phyloP scores from a whole-genome alignment of 1,140 invertebrate genomes.

The Dreissena polymorpha region DNA sequence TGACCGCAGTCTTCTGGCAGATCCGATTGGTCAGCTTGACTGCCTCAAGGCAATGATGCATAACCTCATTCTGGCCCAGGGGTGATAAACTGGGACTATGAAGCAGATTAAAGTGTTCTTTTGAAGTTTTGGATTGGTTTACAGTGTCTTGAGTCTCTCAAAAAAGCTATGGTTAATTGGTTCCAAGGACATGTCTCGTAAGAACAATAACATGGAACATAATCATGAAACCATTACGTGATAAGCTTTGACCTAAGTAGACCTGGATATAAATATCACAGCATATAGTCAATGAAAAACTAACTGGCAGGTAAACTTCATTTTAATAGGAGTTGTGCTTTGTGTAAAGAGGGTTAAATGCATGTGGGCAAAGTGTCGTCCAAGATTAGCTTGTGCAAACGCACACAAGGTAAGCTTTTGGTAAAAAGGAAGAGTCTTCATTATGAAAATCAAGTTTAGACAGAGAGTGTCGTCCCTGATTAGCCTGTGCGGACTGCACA shows the following conservation, averaged over 20 bases:
- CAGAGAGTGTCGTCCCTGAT: no score
- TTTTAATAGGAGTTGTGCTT: no score
- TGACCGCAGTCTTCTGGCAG: slow-evolving; percentile 64
- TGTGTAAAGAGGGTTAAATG: no score
- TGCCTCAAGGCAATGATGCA: slow-evolving; percentile 72
- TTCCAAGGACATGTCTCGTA: not conserved
- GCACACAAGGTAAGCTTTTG: no score
- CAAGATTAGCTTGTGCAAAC: no score
- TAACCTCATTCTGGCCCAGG: slow-evolving; percentile 67
- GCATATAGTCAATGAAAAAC: no score
- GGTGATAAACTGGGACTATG: slow-evolving; percentile 54
- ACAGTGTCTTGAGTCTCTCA: not conserved
- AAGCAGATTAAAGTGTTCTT: not conserved
- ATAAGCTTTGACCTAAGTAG: not conserved
- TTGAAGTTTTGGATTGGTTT: slow-evolving; percentile 8
- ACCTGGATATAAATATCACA: no score
- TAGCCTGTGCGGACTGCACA: no score
- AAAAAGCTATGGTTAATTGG: not conserved
- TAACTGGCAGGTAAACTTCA: no score
- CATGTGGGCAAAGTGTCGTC: no score
- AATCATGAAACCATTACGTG: not conserved
- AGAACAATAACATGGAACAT: not conserved
- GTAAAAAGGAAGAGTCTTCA: no score
- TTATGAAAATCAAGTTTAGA: no score
- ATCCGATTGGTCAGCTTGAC: slow-evolving; percentile 68